Base-by-base conservation (phyloP, 2,797 vertebrate species). In the Pampus argenteus region DNA sequence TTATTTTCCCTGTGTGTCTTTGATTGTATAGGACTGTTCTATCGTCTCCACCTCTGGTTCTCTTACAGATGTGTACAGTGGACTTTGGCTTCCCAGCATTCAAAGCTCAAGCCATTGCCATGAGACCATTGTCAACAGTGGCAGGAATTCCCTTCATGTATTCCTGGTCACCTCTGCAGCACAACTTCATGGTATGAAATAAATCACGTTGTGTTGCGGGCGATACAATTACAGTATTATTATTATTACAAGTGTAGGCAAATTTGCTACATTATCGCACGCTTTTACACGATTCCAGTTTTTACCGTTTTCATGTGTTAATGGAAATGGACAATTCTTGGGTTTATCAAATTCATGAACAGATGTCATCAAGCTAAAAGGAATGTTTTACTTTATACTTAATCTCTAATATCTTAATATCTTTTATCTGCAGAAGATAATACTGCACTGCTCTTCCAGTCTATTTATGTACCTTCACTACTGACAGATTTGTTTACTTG, bases 131-230 rank as follows among this genome's bases (percentile, higher is more conserved):
- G 81, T 98, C 97, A 77, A 98, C 96, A 0, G 97, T 99, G 87
- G 95, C 98, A 0, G 94, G 97, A 85, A 97, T 98, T 88, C 98
- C 98, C 79, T 98, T 99, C 86, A 99, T 99, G 98, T 97, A 98
- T 86, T 98, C 98, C 61, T 99, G 98, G 98, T 98, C 98, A 0
- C 97, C 98, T 45, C 95, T 99, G 77, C 98, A 99, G 92, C 96
- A 99, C 93, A 99, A 99, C 90, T 99, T 99, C 89, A 99, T 99
- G 98, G 98, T 99, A 95, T 28, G 71, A 58, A 51, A 73, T 26
- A 3, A 59, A 55, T n/a, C 14, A 22, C 15, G 10, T 15, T 42
- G 29, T 50, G 20, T 49, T 47, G 22, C 4, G 0, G 14, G 1
- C 22, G n/a, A 36, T 63, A 42, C 29, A 55, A 3, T 63, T 15